Base-by-base conservation (phyloP, 1,140 invertebrate genomes). In the Drosophila tropicalis region DNA sequence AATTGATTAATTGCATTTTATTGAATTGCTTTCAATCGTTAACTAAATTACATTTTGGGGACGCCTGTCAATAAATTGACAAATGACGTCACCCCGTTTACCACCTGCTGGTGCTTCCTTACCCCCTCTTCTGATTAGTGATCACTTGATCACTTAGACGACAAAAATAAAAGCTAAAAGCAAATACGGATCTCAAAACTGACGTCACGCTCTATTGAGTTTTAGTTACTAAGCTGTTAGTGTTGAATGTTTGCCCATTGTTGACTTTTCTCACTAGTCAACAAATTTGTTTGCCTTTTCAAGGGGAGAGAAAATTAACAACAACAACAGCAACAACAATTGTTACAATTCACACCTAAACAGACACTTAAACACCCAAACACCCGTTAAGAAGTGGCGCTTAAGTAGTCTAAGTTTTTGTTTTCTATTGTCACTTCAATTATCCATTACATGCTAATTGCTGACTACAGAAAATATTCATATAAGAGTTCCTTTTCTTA, bases 81-180 rank as follows among this genome's bases (percentile, higher is more conserved):
- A 72, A 85, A 87, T 86, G 82, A 87, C 82, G 83, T 86, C 82
- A 85, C 74, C 44, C 57, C 57, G 55, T 57, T 75, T 62, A 75
- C 61, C 56, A 25, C 54, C 13, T 25, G 62, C 54, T 51, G 54
- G 12, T 39, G 40, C 67, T 62, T 72, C 44, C 44, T 17, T 47
- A 12, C 44, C 44, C 44, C 41, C 4, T n/a, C 41, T 15, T 56
- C 3, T n/a, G 36, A 61, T 41, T 36, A 63, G 40, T 47, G 44
- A 47, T 63, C 22, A 44, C 61, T 62, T 15, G 19, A 32, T n/a
- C 41, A 54, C 13, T 62, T 39, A 51, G 5, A 9, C 44, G 44
- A 51, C 44, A 47, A 10, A 51, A 51, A 51, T 22, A 51, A 19
- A 17, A 51, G 10, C 17, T 51, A 51, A 41, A 54, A 32, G 60